Percentiles rank a stretch among this genome's conserved stretches.
Evolutionary conservation across 23 tunicate genomes (phyloP).

Genomic region (Trididemnum nubilum): DNA sequence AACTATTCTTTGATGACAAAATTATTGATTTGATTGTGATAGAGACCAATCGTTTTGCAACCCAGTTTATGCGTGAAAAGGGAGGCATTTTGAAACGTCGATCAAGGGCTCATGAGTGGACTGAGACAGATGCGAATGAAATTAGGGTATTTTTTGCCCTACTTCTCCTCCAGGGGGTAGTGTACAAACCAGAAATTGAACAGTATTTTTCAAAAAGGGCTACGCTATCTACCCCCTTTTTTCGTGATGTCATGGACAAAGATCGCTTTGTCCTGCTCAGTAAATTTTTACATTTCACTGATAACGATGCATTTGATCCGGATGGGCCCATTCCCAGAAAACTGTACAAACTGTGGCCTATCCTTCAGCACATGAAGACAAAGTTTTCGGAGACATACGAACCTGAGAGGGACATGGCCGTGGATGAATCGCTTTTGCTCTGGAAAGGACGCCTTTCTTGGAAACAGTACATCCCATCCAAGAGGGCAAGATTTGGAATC

Average conservation of each 20-base stretch:
- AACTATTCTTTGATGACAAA: slow-evolving; percentile 10
- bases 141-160: neutral
- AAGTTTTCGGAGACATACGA: neutral
- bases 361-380: neutral
- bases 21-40: neutral
- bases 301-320: slow-evolving; percentile 9
- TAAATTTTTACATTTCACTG: slow-evolving; percentile 6
- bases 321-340: neutral
- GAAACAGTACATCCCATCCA: slow-evolving; percentile 1
- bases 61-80: neutral
- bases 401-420: slow-evolving; percentile 5
- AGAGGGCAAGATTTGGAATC: neutral
- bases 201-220: slow-evolving; percentile 2
- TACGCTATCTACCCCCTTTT: too few species aligned
- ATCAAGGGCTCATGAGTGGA: neutral
- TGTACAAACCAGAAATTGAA: neutral
- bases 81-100: neutral
- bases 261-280: slow-evolving; percentile 1
- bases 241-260: neutral
- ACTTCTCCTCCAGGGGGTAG: neutral
- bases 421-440: slow-evolving; percentile 1
- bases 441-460: slow-evolving; percentile 4
- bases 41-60: slow-evolving; percentile 3
- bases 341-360: slow-evolving; percentile 23
- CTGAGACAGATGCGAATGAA: neutral